Conservation (phyloP, 2,888 invertebrate species). For the Uropetala carovei region DNA sequence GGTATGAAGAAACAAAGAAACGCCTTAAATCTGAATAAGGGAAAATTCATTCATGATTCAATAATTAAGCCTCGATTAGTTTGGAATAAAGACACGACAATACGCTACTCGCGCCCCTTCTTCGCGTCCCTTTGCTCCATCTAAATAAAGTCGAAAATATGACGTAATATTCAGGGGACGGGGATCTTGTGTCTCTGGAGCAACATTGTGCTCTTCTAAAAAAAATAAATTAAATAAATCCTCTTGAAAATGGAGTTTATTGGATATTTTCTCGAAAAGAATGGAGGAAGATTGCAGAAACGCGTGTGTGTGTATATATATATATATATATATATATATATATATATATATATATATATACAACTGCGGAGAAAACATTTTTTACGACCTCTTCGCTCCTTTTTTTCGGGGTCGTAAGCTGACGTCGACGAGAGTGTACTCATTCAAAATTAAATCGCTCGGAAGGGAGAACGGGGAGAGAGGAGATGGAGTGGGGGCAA, state of each 20-base stretch:
- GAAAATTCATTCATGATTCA: too few relatives aligned
- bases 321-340: too few relatives aligned
- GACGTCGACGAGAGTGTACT: neutral
- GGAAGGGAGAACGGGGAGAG: neutral
- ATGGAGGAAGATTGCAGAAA: neutral
- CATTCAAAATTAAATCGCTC: constrained; percentile 25
- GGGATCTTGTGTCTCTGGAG: neutral
- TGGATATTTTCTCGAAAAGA: neutral
- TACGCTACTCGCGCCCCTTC: too few relatives aligned
- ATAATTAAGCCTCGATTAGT: too few relatives aligned
- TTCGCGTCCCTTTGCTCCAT: too few relatives aligned
- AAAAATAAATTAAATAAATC: too few relatives aligned
- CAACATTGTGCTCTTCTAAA: neutral
- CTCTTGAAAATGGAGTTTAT: neutral
- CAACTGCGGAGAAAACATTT: neutral
- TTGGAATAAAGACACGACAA: too few relatives aligned
- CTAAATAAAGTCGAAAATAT: too few relatives aligned
- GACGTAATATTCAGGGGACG: neutral
- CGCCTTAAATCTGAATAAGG: too few relatives aligned
- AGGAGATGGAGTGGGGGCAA: neutral
- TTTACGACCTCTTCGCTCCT: neutral
- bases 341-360: neutral
- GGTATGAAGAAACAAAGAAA: too few relatives aligned
- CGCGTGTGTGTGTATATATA: neutral
- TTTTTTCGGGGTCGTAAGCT: neutral